Conservation (phyloP, 2,888 invertebrate species). For the Blastobasis adustella region DNA sequence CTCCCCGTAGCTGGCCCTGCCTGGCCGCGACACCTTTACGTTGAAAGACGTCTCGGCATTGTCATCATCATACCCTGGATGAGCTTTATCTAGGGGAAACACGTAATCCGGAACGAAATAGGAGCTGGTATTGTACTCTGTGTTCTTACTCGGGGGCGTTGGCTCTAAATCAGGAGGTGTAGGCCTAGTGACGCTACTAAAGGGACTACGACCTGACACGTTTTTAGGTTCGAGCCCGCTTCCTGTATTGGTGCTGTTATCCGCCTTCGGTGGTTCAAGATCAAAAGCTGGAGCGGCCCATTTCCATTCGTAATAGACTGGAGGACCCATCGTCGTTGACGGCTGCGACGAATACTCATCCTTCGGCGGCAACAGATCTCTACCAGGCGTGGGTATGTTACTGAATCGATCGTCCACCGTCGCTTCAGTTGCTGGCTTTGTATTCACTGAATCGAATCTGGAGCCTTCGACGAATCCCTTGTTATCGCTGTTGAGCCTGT, state of each 20-base stretch:
- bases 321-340: constrained; percentile 75
- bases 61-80: constrained; percentile 73
- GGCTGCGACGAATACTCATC: constrained; percentile 46
- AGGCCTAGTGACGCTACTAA: constrained; percentile 43
- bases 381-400: constrained; percentile 33
- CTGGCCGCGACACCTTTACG: constrained; percentile 65
- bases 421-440: constrained; percentile 31
- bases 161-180: constrained; percentile 38
- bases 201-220: constrained; percentile 43
- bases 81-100: constrained; percentile 74
- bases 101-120: constrained; percentile 77
- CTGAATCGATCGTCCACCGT: constrained; percentile 9
- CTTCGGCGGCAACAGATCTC: constrained; percentile 72
- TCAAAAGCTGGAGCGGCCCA: constrained; percentile 78
- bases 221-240: constrained; percentile 26
- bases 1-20: constrained; percentile 70
- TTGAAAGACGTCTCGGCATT: constrained; percentile 77
- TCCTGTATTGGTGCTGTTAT: constrained; percentile 42
- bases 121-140: constrained; percentile 74
- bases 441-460: constrained; percentile 44
- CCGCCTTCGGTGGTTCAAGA: constrained; percentile 68
- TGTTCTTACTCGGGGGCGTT: constrained; percentile 37
- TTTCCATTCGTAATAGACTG: constrained; percentile 79
- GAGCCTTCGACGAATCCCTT: constrained; percentile 34
- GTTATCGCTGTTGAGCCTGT: constrained; percentile 36